Evolutionary conservation across 2,888 invertebrate species (phyloP).

Genomic region (Sturmia bella): DNA sequence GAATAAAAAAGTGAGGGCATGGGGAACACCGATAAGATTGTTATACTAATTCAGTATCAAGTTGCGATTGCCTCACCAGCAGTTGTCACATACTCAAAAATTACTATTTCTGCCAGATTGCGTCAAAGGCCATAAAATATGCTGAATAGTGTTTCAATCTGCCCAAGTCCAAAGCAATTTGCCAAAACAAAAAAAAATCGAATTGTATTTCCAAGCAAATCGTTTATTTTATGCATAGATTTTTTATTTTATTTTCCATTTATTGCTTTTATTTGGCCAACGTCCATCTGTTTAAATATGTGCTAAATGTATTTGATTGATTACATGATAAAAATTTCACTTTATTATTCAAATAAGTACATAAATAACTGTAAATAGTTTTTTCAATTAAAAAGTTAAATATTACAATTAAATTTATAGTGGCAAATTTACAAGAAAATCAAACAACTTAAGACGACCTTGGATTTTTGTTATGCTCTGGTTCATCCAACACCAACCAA

Average conservation of each 20-base stretch:
- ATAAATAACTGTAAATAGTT: slow-evolving; percentile 33
- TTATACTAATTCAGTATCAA: too few species aligned
- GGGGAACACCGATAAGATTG: too few species aligned
- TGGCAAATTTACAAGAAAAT: slow-evolving; percentile 47
- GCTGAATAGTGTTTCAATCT: too few species aligned
- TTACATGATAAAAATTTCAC: slow-evolving; percentile 62
- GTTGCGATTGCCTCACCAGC: too few species aligned
- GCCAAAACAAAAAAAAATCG: background rate
- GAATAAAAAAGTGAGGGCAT: too few species aligned
- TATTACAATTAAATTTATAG: slow-evolving; percentile 7
- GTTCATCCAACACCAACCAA: slow-evolving; percentile 62
- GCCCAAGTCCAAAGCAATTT: too few species aligned
- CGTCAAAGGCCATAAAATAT: too few species aligned
- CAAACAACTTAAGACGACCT: slow-evolving; percentile 62
- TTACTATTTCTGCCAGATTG: too few species aligned
- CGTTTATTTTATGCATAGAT: background rate
- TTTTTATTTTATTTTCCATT: slow-evolving; percentile 7
- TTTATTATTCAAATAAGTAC: slow-evolving; percentile 22
- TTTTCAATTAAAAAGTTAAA: slow-evolving; percentile 44
- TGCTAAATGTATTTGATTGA: slow-evolving; percentile 7
- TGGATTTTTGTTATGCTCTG: slow-evolving; percentile 65
- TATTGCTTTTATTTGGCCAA: slow-evolving; percentile 29
- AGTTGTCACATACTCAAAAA: too few species aligned
- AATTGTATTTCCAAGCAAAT: slow-evolving; percentile 6
- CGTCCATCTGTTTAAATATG: slow-evolving; percentile 18